Conservation (phyloP, 2,113 vertebrate species). For the Rhombomys opimus region DNA sequence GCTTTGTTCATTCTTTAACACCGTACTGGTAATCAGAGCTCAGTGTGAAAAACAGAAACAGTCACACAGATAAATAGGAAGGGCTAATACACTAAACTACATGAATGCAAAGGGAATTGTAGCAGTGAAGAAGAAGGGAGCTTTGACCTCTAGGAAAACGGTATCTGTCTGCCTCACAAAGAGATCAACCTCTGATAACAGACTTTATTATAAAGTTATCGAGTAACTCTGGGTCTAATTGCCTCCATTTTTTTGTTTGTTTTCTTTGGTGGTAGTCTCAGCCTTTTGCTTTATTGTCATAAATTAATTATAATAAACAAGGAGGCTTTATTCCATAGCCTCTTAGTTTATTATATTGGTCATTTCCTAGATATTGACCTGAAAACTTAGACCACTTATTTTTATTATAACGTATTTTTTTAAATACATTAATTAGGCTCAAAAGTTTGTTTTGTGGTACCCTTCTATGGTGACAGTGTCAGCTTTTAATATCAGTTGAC, state of each 20-base stretch:
- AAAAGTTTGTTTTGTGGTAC: not conserved
- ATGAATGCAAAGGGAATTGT: not conserved
- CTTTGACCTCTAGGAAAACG: not conserved
- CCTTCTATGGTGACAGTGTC: not conserved
- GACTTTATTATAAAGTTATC: not conserved
- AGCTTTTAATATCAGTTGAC: not conserved
- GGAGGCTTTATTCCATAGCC: not conserved
- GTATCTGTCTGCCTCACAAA: not conserved
- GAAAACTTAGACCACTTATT: not conserved
- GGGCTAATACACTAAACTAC: not conserved
- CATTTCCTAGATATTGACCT: not conserved
- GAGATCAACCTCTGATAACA: not conserved
- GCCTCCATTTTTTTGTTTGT: not conserved
- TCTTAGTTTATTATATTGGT: not conserved
- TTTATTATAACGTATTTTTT: conserved; percentile 17
- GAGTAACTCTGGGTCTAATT: conserved; percentile 3
- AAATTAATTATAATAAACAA: not conserved
- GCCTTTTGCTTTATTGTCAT: conserved; percentile 25
- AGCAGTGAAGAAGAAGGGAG: not conserved
- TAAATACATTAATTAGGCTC: not conserved
- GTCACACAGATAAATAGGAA: not conserved
- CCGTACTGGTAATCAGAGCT: not conserved
- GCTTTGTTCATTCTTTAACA: not conserved
- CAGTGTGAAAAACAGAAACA: conserved; percentile 1
- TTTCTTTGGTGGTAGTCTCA: not conserved